phyloP scores from a whole-genome alignment of 2,888 invertebrate genomes.

The Holacanthella duospinosa region DNA sequence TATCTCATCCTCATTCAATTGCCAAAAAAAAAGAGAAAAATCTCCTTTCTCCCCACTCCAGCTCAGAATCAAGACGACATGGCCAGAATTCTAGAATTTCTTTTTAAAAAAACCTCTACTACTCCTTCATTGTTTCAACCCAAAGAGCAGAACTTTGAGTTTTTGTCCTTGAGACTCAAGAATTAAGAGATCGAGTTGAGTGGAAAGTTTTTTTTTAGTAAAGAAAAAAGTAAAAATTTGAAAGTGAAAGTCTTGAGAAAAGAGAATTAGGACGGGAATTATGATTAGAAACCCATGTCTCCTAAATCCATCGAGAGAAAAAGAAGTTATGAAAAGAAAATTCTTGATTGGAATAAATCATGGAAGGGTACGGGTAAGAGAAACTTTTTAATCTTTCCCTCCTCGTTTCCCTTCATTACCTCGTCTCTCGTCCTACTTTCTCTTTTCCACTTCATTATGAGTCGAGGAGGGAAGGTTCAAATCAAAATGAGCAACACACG shows the following conservation, averaged over 20 bases:
- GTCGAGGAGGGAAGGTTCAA: background rate
- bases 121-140: constrained; percentile 1
- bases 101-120: background rate
- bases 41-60: too few relatives aligned
- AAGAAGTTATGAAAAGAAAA: background rate
- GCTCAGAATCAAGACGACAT: too few relatives aligned
- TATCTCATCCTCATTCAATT: constrained; percentile 6
- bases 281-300: background rate
- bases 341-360: background rate
- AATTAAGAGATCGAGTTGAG: constrained; percentile 6
- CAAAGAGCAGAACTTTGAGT: background rate
- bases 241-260: background rate
- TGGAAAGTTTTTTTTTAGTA: background rate
- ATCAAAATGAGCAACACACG: background rate
- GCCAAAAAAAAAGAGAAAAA: constrained; percentile 2
- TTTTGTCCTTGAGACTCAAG: background rate
- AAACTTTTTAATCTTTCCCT: background rate
- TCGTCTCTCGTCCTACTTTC: background rate
- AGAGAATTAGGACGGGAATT: background rate
- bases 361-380: background rate
- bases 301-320: background rate
- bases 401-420: background rate
- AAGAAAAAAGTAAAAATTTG: background rate
- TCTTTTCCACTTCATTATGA: background rate
- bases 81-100: background rate